A percentile compares a stretch with the other conserved stretches of the same genome.
Conservation (phyloP, 2,113 vertebrate genomes). For the Euleptes europaea region DNA sequence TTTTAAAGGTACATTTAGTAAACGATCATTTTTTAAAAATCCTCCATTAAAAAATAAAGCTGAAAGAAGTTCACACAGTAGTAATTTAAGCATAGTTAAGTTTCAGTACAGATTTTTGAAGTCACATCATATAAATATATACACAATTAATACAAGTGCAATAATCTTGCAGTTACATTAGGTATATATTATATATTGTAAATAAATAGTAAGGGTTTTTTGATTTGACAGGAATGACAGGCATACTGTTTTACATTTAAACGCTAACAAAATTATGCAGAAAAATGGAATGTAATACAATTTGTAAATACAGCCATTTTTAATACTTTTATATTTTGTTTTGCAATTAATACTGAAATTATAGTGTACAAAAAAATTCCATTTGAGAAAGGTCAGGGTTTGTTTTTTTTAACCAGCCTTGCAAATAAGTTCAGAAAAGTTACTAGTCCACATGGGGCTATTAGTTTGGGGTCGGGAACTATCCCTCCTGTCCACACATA, state of each 20-base stretch:
- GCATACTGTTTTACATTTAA: constrained; percentile 75
- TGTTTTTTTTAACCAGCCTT: constrained; percentile 26
- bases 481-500: background rate
- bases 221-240: constrained; percentile 76
- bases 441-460: background rate
- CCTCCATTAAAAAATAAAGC: constrained; percentile 79
- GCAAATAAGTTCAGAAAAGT: constrained; percentile 1
- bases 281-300: constrained; percentile 78
- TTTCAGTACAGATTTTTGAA: constrained; percentile 82
- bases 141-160: constrained; percentile 82
- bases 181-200: constrained; percentile 70
- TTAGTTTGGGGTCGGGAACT: background rate
- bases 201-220: constrained; percentile 74
- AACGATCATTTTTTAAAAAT: constrained; percentile 77
- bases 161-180: constrained; percentile 80
- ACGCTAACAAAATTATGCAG: constrained; percentile 77
- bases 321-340: constrained; percentile 55
- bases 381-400: constrained; percentile 65
- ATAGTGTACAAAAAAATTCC: constrained; percentile 69
- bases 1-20: constrained; percentile 80
- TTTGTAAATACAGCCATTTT: constrained; percentile 75
- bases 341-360: constrained; percentile 71
- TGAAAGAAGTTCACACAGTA: constrained; percentile 80
- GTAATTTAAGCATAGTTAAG: constrained; percentile 77
- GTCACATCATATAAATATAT: constrained; percentile 74